A percentile compares a stretch with the other conserved stretches of the same genome.
phyloP scores from a whole-genome alignment of 2,797 vertebrate species.

The Phrynocephalus forsythii region DNA sequence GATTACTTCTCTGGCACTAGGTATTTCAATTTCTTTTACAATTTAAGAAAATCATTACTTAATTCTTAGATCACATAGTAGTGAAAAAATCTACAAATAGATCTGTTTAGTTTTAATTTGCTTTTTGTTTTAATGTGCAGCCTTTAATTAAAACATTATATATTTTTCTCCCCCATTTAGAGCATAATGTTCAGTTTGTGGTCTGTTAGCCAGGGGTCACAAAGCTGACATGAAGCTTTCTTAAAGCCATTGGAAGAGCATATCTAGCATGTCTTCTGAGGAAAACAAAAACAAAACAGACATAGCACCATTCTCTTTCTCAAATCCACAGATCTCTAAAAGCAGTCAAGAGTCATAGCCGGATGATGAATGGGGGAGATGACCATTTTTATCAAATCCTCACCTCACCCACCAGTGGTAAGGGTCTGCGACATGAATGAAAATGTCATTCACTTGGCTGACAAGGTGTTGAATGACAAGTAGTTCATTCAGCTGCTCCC shows the following conservation, averaged over 20 bases:
- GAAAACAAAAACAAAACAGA: no score
- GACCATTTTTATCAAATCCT: no score
- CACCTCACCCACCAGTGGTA: no score
- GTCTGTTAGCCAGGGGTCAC: background rate
- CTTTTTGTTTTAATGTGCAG: background rate
- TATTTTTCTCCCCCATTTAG: background rate
- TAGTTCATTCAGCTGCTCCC: background rate
- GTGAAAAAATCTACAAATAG: background rate
- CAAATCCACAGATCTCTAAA: no score
- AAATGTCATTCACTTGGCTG: no score
- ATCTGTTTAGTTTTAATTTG: background rate
- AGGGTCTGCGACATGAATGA: no score
- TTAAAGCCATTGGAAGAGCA: background rate
- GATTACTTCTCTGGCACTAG: background rate
- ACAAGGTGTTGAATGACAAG: background rate
- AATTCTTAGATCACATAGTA: background rate
- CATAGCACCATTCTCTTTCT: no score
- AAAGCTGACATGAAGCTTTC: background rate
- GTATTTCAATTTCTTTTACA: slow-evolving; percentile 1
- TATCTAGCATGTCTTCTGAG: background rate
- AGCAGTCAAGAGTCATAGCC: no score
- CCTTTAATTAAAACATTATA: background rate
- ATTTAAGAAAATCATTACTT: background rate
- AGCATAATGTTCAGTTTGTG: background rate
- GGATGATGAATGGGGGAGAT: no score